Evolutionary conservation across 1,140 invertebrate species (phyloP), one percentile per base, ranked within the genome.

Genomic region (Ganaspis sp.): DNA sequence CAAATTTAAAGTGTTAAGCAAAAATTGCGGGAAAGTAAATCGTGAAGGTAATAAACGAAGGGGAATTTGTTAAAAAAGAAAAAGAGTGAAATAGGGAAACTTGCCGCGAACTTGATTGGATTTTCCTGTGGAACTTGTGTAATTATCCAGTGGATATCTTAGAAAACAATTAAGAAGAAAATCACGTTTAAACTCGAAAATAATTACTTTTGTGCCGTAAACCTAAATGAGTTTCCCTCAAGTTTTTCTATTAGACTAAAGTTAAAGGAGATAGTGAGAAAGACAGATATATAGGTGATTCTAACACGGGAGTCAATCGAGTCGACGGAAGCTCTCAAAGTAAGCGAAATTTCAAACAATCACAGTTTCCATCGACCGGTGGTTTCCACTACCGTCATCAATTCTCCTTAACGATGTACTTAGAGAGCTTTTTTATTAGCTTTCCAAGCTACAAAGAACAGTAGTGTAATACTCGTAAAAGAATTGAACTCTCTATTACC

Each of bases 331-430:
- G 11, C 58, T 64, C 58, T 64, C 58, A 64, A 64, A 29, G 58
- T 29, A 64, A 64, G 58, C 58, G 58, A 64, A 64, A 64, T 64
- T 64, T 64, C 58, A 64, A 64, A 64, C 58, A 64, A 64, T 64
- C 58, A 64, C 58, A 29, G 58, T 29, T 64, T 26, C 58, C 23
- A 64, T 26, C 58, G 58, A 64, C 23, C 58, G 23, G 58, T 34
- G 23, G 58, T 64, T 64, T 64, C 26, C 26, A 29, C 58, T 21
- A 64, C 12, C 58, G 58, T 64, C 23, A 64, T 64, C 58, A 64
- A 64, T 64, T 64, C 23, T 64, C 23, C 58, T 64, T 64, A 64
- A 64, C 58, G 58, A 64, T 64, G 58, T 29, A 64, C 58, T 64
- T 64, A 64, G 23, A 64, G 58, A 64, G 58, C 58, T 64, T 49